Evolutionary conservation across 1,140 invertebrate species (phyloP).

Genomic region (Calephelis virginiensis): DNA sequence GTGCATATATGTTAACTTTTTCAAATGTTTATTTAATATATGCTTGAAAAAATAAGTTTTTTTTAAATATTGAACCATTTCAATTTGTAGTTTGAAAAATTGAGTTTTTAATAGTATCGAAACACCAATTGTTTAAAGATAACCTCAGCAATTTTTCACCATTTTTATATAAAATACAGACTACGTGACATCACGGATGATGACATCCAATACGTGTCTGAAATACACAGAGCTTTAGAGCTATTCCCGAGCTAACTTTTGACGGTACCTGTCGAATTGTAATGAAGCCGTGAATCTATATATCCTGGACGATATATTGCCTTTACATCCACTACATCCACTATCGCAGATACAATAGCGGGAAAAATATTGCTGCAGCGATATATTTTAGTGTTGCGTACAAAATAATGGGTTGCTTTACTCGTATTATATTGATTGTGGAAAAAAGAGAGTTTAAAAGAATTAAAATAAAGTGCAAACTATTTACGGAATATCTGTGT

Average conservation of each 20-base stretch:
- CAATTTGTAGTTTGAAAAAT: neutral
- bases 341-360: neutral
- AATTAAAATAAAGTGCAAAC: too few species aligned
- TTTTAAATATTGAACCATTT: too few species aligned
- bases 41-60: too few species aligned
- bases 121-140: neutral
- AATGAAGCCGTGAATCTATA: slow-evolving; percentile 21
- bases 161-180: slow-evolving; percentile 27
- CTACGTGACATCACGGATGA: slow-evolving; percentile 28
- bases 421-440: too few species aligned
- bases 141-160: slow-evolving; percentile 14
- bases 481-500: too few species aligned
- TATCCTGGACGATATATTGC: slow-evolving; percentile 11
- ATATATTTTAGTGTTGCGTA: too few species aligned
- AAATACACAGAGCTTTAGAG: slow-evolving; percentile 24
- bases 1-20: too few species aligned
- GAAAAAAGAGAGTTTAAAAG: too few species aligned
- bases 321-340: slow-evolving; percentile 4
- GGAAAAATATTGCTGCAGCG: neutral
- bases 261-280: slow-evolving; percentile 27
- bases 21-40: too few species aligned
- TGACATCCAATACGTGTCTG: slow-evolving; percentile 26
- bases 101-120: slow-evolving; percentile 1
- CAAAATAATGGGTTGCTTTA: too few species aligned
- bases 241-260: slow-evolving; percentile 25